phyloP scores from a whole-genome alignment of 1,140 invertebrate species.

The Zeugodacus cucurbitae region DNA sequence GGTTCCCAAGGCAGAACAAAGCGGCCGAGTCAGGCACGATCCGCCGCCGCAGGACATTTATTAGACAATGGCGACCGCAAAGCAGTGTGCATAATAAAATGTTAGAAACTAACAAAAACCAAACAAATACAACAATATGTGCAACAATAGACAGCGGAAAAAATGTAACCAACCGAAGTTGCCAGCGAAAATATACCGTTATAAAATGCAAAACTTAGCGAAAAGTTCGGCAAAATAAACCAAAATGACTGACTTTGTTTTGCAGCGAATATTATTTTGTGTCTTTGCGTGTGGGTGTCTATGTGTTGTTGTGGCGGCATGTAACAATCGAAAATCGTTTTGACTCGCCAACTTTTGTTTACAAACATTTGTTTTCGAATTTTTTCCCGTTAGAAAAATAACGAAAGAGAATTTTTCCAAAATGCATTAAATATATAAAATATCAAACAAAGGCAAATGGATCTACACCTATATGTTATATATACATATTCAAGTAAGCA shows the following conservation, averaged over 20 bases:
- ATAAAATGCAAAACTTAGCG: background rate
- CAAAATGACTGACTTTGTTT: background rate
- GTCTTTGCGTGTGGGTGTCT: background rate
- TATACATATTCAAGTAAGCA: no score
- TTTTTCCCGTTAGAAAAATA: background rate
- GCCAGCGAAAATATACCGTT: background rate
- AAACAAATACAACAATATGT: background rate
- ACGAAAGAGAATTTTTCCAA: background rate
- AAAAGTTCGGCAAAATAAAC: background rate
- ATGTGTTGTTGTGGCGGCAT: background rate
- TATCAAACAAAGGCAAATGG: no score
- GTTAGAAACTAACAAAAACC: background rate
- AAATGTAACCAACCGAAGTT: background rate
- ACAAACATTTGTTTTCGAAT: background rate
- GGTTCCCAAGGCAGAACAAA: background rate
- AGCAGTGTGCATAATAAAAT: background rate
- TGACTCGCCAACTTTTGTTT: background rate
- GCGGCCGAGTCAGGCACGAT: background rate
- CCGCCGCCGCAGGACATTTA: constrained; percentile 1
- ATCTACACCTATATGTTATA: no score
- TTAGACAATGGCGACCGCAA: constrained; percentile 12
- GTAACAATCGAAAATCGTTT: constrained; percentile 15
- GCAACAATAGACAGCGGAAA: background rate
- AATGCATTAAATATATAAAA: background rate
- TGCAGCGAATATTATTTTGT: background rate